These are phyloP conservation scores for Xiphophorus couchianus DNA, from an alignment of 2,113 vertebrate species.

Conservation along the genomic window DNA sequence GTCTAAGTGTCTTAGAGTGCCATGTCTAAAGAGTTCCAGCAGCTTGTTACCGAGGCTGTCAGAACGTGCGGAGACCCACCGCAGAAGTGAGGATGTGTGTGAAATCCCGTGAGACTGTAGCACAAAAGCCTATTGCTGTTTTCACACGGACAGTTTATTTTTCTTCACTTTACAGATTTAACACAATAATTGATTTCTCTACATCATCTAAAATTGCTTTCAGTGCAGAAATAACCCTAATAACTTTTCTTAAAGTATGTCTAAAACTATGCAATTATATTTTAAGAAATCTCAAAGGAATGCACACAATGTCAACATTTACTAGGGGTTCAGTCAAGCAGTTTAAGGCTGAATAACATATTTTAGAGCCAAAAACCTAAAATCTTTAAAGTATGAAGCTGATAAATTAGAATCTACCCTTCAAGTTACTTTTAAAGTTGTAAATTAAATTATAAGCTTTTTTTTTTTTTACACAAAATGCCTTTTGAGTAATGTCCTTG, in stretches of 20 bases:
- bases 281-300: background rate
- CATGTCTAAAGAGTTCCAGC: slow-evolving; percentile 69
- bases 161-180: slow-evolving; percentile 6
- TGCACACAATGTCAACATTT: background rate
- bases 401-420: background rate
- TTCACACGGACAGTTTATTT: slow-evolving; percentile 13
- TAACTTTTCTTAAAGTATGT: background rate
- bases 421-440: background rate
- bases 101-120: slow-evolving; percentile 69
- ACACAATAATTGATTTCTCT: background rate
- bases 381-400: background rate
- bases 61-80: slow-evolving; percentile 67
- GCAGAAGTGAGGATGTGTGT: slow-evolving; percentile 72
- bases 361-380: background rate
- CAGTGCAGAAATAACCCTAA: background rate
- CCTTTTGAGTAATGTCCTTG: background rate
- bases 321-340: background rate
- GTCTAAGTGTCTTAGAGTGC: slow-evolving; percentile 62
- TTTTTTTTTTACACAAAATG: background rate
- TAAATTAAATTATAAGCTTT: background rate
- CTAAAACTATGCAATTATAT: background rate
- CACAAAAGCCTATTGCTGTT: slow-evolving; percentile 44
- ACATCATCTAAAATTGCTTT: background rate
- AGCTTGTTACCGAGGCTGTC: slow-evolving; percentile 72
- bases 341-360: background rate